Base-by-base conservation (phyloP, 2,113 vertebrate species). In the Lates calcarifer region DNA sequence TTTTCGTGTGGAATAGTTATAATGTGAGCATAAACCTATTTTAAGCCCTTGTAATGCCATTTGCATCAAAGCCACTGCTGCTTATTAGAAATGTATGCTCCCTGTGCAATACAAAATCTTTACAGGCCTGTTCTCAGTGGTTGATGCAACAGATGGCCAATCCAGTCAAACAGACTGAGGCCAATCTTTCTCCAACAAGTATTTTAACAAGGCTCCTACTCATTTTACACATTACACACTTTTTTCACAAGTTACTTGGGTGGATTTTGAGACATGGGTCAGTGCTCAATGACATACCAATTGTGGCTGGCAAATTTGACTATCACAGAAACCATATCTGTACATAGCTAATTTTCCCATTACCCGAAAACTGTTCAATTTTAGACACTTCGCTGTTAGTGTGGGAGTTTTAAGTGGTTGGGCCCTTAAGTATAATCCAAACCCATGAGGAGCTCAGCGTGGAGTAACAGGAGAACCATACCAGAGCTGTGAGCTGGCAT, bases 141-240 rank as follows among this genome's bases (percentile, higher is more conserved):
- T 47, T 62, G 35, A 81, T 85, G 88, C 88, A 89, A 81, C 89
- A 93, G 89, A 93, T 77, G 85, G 85, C 72, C 58, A 64, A 77
- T 72, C 17, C 51, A 41, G 56, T 65, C 66, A 43, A 72, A 81
- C 26, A 22, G 66, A 76, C 49, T 15, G 22, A 55, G 47, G 28
- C 61, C 60, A 12, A 31, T 79, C 71, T 82, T 74, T 70, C 74
- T 78, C 78, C 63, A 77, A 78, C 81, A 89, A 82, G 67, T 81
- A 63, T 66, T 83, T 66, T 51, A 84, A 76, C 83, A 67, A 20
- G 15, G 69, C 85, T 83, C 80, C 86, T 77, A 87, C 84, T 83
- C 87, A 31, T 58, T 89, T 88, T 79, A 60, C 83, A 84, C 75
- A 9, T 55, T 14, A 41, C 58, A 62, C 72, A 11, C 29, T 18